Percentiles rank a stretch among this genome's conserved stretches.
phyloP scores from a whole-genome alignment of 2,888 invertebrate genomes.

The Protonemura montana region DNA sequence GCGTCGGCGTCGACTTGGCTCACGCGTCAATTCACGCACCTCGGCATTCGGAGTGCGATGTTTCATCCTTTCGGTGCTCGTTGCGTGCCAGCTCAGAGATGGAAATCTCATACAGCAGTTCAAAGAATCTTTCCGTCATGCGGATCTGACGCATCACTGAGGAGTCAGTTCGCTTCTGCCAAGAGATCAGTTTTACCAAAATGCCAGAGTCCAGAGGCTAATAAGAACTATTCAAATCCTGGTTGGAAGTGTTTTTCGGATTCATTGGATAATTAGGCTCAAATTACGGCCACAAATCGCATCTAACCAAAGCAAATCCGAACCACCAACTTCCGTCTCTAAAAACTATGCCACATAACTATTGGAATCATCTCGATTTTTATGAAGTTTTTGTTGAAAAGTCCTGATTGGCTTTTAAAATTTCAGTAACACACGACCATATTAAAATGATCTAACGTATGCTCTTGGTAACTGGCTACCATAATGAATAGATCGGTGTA shows the following conservation, averaged over 20 bases:
- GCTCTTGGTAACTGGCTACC: not conserved
- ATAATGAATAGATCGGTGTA: not conserved
- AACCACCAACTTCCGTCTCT: no score
- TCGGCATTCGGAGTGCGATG: not conserved
- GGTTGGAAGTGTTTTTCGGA: no score
- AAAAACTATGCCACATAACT: no score
- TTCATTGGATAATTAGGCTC: no score
- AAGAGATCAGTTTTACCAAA: no score
- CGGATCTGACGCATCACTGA: not conserved
- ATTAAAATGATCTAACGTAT: not conserved
- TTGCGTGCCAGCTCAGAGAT: not conserved
- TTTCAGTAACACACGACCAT: not conserved
- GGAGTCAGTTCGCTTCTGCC: no score
- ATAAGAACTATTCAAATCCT: no score
- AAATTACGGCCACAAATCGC: no score
- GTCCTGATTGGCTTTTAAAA: not conserved
- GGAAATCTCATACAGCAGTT: not conserved
- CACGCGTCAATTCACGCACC: not conserved
- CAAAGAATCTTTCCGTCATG: not conserved
- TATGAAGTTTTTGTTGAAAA: not conserved
- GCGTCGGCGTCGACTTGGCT: not conserved
- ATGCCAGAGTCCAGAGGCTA: no score
- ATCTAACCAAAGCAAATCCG: no score
- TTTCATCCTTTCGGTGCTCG: no score
- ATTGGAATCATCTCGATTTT: no score